Evolutionary conservation across 1,140 invertebrate species (phyloP).

Genomic region (Panulirus ornatus): DNA sequence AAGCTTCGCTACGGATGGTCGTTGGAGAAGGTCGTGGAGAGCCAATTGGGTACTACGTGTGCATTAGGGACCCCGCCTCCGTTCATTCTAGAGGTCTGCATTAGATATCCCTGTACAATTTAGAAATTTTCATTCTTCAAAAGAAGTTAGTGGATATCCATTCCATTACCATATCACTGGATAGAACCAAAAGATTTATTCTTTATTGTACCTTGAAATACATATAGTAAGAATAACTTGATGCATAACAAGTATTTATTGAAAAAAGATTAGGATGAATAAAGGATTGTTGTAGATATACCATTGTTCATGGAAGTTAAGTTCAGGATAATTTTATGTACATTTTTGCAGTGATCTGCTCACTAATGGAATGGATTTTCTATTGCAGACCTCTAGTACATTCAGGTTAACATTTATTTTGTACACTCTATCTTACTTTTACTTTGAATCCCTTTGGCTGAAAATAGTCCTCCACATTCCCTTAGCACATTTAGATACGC

Average conservation of each 20-base stretch:
- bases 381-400: constrained; percentile 60
- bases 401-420: constrained; percentile 19
- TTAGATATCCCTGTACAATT: constrained; percentile 33
- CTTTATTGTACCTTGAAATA: background rate
- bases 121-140: background rate
- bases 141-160: constrained; percentile 4
- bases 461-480: background rate
- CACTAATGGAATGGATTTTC: constrained; percentile 54
- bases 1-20: constrained; percentile 62
- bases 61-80: constrained; percentile 66
- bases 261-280: no score
- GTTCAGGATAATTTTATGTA: no score
- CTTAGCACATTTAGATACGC: background rate
- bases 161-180: constrained; percentile 16
- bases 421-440: background rate
- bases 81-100: constrained; percentile 68
- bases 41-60: constrained; percentile 68
- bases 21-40: constrained; percentile 61
- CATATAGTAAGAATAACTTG: no score
- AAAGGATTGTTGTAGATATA: no score
- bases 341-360: background rate
- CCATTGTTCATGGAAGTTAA: no score
- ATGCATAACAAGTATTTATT: no score
- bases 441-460: background rate
- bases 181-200: background rate